Conservation (phyloP, 1,140 invertebrate species). For the Maconellicoccus hirsutus region DNA sequence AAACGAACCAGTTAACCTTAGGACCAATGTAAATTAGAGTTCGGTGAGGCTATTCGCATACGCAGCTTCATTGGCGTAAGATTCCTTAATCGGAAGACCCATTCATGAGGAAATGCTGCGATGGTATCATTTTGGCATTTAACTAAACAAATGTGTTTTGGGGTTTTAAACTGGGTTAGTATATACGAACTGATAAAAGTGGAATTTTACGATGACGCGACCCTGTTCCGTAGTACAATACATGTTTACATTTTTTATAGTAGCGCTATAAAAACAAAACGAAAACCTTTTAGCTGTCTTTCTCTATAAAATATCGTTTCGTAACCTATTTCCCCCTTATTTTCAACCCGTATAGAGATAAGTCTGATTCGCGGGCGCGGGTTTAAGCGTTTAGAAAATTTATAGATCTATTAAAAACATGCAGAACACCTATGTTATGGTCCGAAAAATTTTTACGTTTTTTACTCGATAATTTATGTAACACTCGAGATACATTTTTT, state of each 20-base stretch:
- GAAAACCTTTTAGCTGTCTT: conserved; percentile 8
- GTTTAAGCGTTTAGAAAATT: not conserved
- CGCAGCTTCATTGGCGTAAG: no score
- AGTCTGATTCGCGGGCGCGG: not conserved
- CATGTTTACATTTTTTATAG: conserved; percentile 3
- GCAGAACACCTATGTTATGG: not conserved
- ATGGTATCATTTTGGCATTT: not conserved
- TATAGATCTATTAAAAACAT: conserved; percentile 10
- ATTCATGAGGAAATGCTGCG: no score
- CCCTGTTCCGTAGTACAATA: not conserved
- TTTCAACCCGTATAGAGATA: not conserved
- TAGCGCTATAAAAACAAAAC: conserved; percentile 2
- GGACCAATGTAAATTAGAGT: no score
- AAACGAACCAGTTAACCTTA: no score
- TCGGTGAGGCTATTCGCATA: no score
- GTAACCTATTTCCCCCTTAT: not conserved
- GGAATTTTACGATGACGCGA: not conserved
- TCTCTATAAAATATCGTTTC: not conserved
- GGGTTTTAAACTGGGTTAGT: not conserved
- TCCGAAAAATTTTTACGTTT: not conserved
- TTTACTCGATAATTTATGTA: not conserved
- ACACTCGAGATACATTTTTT: not conserved
- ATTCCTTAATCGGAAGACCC: no score
- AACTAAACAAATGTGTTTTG: not conserved
- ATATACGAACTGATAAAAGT: not conserved